phyloP scores from a whole-genome alignment of 2,888 invertebrate species.

The Polyommatus icarus region DNA sequence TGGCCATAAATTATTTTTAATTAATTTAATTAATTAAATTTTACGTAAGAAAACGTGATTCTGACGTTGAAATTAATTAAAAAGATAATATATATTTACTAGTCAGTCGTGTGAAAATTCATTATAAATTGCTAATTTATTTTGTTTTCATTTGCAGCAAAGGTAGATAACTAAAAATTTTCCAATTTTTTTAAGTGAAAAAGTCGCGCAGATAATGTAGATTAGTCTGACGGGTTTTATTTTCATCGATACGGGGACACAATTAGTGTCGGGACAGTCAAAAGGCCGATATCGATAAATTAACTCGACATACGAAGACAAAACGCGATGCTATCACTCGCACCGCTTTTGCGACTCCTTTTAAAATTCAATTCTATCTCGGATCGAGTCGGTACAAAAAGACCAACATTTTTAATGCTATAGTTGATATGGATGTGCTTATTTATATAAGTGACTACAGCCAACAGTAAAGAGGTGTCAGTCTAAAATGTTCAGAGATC shows the following conservation, averaged over 20 bases:
- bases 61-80: slow-evolving; percentile 20
- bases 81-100: background rate
- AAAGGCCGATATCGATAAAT: slow-evolving; percentile 65
- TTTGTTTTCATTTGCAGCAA: background rate
- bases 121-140: background rate
- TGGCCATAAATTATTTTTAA: slow-evolving; percentile 14
- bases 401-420: slow-evolving; percentile 37
- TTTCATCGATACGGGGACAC: slow-evolving; percentile 60
- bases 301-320: slow-evolving; percentile 66
- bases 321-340: slow-evolving; percentile 68
- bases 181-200: background rate
- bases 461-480: background rate
- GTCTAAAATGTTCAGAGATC: background rate
- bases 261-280: slow-evolving; percentile 73
- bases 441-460: slow-evolving; percentile 11
- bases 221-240: slow-evolving; percentile 30
- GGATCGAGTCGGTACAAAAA: slow-evolving; percentile 37
- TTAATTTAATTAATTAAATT: slow-evolving; percentile 17
- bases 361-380: slow-evolving; percentile 42
- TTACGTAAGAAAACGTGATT: slow-evolving; percentile 29
- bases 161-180: background rate
- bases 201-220: background rate
- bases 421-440: slow-evolving; percentile 11
- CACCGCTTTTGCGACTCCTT: slow-evolving; percentile 36
- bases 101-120: slow-evolving; percentile 13